Percentiles rank a stretch among this genome's conserved stretches.
phyloP scores from a whole-genome alignment of 1,140 invertebrate species.

The Trypoxylus dichotomus region DNA sequence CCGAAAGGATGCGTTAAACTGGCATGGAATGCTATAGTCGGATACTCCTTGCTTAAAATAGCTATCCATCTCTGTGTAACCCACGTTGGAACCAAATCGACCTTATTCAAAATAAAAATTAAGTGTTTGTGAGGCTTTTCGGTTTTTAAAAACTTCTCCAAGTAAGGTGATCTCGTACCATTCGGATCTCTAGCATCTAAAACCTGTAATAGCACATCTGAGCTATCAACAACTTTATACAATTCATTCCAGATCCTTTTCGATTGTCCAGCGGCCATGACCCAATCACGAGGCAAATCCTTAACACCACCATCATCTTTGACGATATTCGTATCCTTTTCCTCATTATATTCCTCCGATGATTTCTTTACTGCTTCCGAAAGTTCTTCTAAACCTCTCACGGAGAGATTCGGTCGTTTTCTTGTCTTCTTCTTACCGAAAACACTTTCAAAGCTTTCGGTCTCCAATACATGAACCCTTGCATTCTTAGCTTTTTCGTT shows the following conservation, averaged over 20 bases:
- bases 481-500: slow-evolving; percentile 91
- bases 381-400: slow-evolving; percentile 72
- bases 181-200: slow-evolving; percentile 94
- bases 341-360: slow-evolving; percentile 74
- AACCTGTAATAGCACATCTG: slow-evolving; percentile 94
- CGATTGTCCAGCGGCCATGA: slow-evolving; percentile 92
- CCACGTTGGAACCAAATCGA: slow-evolving; percentile 95
- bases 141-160: slow-evolving; percentile 87
- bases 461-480: slow-evolving; percentile 93
- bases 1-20: slow-evolving; percentile 98
- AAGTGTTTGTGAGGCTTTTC: slow-evolving; percentile 95
- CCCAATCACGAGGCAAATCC: slow-evolving; percentile 76
- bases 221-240: slow-evolving; percentile 99
- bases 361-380: slow-evolving; percentile 70
- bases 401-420: slow-evolving; percentile 85
- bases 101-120: slow-evolving; percentile 94
- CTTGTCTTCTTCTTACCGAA: slow-evolving; percentile 94
- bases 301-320: slow-evolving; percentile 79
- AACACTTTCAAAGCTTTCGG: slow-evolving; percentile 89
- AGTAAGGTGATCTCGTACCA: slow-evolving; percentile 91
- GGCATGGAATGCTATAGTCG: slow-evolving; percentile 97
- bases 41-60: slow-evolving; percentile 90
- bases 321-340: slow-evolving; percentile 81
- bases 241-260: slow-evolving; percentile 99
- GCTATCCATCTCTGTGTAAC: slow-evolving; percentile 96